Evolutionary conservation across 2,888 invertebrate genomes (phyloP), one percentile per base, ranked within the genome.

Genomic region (Nasonovia ribisnigri): DNA sequence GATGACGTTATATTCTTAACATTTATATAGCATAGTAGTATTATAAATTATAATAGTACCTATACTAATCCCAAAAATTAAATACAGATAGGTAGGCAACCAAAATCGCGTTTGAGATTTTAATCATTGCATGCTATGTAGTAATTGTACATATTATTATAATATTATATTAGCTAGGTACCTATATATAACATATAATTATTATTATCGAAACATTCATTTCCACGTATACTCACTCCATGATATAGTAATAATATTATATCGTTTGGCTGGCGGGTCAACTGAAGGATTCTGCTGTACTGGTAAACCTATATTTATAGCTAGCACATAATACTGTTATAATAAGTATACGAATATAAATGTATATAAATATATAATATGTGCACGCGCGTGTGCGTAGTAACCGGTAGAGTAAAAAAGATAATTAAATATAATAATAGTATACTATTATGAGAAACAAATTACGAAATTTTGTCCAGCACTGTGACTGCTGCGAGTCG

Each of bases 201-300:
- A 20, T 77, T 36, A 77, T 77, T 36, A 77, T 77, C 36, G 77
- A 36, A 77, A 77, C 77, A 36, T 36, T 77, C 8, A 77, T 8
- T 77, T 77, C 36, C 2, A 8, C 20, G 77, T 77, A 77, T 77
- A 77, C 77, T 77, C 36, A 77, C 77, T 77, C 77, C 77, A 77
- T 77, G 77, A 8, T 77, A 36, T 77, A 36, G 77, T 77, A 77
- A 77, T 77, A 77, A 36, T 77, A 20, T 36, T 67, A 36, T 20
- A 36, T 77, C 77, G 77, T 77, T 77, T 77, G 77, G 36, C 77
- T 36, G 77, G 77, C n/a, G 67, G 67, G n/a, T n/a, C 67, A 67
- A 36, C 36, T 77, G 77, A 36, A 77, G 20, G 77, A 77, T 77
- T 77, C 77, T 20, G 77, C 36, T 36, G 36, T 77, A 42, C 8